Percentiles rank a stretch among this genome's conserved stretches.
phyloP scores from a whole-genome alignment of 2,888 invertebrate species.

The Lumbricus terrestris region DNA sequence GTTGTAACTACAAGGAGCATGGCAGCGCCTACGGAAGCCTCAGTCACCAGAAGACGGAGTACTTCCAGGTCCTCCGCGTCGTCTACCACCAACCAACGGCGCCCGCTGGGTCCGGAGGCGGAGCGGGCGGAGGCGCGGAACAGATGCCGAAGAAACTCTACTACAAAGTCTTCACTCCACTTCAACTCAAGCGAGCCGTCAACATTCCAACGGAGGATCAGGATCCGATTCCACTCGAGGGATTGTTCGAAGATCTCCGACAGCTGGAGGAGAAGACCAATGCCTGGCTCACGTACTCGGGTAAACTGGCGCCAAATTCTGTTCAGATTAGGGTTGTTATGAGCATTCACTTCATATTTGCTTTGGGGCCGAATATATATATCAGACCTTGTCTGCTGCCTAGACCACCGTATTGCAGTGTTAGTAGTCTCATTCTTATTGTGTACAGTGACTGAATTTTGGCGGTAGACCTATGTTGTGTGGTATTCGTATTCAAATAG shows the following conservation, averaged over 20 bases:
- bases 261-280: slow-evolving; percentile 32
- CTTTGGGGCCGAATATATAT: too few relatives aligned
- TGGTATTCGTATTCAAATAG: too few relatives aligned
- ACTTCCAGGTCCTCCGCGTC: slow-evolving; percentile 33
- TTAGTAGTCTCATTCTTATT: too few relatives aligned
- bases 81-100: slow-evolving; percentile 24
- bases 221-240: slow-evolving; percentile 27
- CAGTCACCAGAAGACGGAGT: slow-evolving; percentile 31
- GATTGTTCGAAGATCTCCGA: slow-evolving; percentile 30
- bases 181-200: slow-evolving; percentile 20
- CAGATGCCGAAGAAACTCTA: slow-evolving; percentile 22
- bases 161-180: slow-evolving; percentile 32
- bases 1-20: slow-evolving; percentile 30
- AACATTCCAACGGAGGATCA: slow-evolving; percentile 15
- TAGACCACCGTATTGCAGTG: too few relatives aligned
- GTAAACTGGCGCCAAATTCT: slow-evolving; percentile 7
- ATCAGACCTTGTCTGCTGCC: too few relatives aligned
- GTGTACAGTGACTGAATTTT: too few relatives aligned
- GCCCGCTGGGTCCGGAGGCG: background rate
- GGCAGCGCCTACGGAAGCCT: slow-evolving; percentile 34
- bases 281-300: slow-evolving; percentile 31
- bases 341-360: too few relatives aligned
- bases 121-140: background rate
- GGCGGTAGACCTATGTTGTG: too few relatives aligned
- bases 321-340: too few relatives aligned